Evolutionary conservation across 2,113 vertebrate species (phyloP), one percentile per base, ranked within the genome.

Genomic region (Periophthalmus modestus): DNA sequence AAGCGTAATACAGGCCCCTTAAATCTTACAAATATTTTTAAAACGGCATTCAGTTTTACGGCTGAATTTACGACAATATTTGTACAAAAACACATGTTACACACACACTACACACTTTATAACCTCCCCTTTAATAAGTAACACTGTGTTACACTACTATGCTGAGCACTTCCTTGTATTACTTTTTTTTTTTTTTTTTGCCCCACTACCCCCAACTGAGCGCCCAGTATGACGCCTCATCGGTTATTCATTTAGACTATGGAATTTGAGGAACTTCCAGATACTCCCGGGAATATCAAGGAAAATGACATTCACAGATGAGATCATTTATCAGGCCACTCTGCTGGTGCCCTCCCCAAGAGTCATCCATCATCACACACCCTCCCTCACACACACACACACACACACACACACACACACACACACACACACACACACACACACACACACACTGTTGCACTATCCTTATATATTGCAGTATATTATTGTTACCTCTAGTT

Each of bases 251-350:
- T 52, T 68, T 65, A 24, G 55, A 81, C 78, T 74, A 81, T 75
- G 71, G 74, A 82, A 69, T 76, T 76, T 78, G 48, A 57, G 70
- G 59, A 76, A 65, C 57, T 34, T 69, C 65, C 3, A 65, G 16
- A 82, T 62, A 71, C 72, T 68, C 76, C 4, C n/a, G 39, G 77
- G 87, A 87, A 78, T 71, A 69, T 69, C 55, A 75, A 77, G 74
- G 75, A 86, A 77, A 77, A 68, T 84, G 82, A 85, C 73, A 83
- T 79, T 87, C 66, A 78, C 69, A 73, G 68, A 86, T 82, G 82
- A 75, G 72, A 80, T 88, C 86, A 80, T 92, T 92, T 88, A 85
- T 92, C 87, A 89, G 86, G 82, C 71, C 67, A 28, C 74, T 72
- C 73, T 82, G 78, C 83, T 74, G 80, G 77, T 77, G 67, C 68